These are phyloP conservation scores for Neoarius graeffei DNA, from an alignment of 2,113 vertebrate genomes.

Conservation along the genomic window DNA sequence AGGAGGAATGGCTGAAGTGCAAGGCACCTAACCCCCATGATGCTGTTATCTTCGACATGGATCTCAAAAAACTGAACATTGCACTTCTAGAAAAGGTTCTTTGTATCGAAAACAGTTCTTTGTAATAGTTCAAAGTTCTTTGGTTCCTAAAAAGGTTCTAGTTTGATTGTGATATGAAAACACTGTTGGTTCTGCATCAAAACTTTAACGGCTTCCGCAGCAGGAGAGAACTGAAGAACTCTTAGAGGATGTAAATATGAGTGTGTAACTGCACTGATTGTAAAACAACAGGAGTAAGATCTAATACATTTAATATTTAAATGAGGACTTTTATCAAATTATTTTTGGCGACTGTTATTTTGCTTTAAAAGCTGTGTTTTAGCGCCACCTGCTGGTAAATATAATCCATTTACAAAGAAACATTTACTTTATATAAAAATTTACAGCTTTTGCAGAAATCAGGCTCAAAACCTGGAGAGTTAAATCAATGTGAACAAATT, in stretches of 20 bases:
- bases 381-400: neutral
- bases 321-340: neutral
- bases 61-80: neutral
- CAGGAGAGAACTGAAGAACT: neutral
- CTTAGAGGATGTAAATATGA: neutral
- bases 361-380: neutral
- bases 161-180: too few relatives aligned
- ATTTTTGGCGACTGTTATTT: neutral
- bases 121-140: neutral
- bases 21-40: neutral
- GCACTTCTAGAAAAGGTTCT: neutral
- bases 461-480: neutral
- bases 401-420: too few relatives aligned
- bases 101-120: neutral
- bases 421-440: neutral
- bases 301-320: neutral
- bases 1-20: too few relatives aligned
- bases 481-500: neutral
- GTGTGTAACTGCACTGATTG: neutral
- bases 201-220: neutral
- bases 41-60: neutral
- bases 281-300: neutral
- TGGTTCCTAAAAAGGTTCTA: neutral
- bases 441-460: neutral
- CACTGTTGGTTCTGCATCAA: neutral